Evolutionary conservation across 2,113 vertebrate species (phyloP), one percentile per base, ranked within the genome.

Genomic region (Thryonomys swinderianus): DNA sequence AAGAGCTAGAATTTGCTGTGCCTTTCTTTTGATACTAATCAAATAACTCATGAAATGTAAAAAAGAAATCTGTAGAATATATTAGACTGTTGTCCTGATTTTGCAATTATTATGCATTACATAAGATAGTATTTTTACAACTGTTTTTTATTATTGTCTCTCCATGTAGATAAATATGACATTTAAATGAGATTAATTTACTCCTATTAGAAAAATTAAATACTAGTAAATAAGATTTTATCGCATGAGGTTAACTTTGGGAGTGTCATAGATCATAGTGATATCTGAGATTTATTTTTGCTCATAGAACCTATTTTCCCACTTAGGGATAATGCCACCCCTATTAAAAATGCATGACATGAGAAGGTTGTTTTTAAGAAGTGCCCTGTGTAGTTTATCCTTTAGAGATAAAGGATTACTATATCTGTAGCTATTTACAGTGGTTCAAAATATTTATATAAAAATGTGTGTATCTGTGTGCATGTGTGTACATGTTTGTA

Each of bases 51-150:
- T 79, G 2, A 85, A 84, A 34, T 79, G 4, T 57, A 10, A 62
- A 62, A 34, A 73, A 82, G 71, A 30, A 55, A 30, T 32, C 42
- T 76, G 37, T 32, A 67, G 34, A 61, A 81, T n/a, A 12, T 55
- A 88, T 67, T 85, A 88, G 64, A 20, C 25, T 57, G 71, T n/a
- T 93, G 3, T 96, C 30, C 59, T 92, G 48, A 69, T 91, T 95
- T 92, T 59, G 32, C 64, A 21, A 88, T 78, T 84, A 53, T 53
- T 73, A 20, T 37, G 30, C 51, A 89, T 88, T 89, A 78, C 55
- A 53, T 53, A 93, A 37, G n/a, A 55, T 9, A 62, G 21, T 67
- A 27, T 42, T 59, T n/a, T 74, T 20, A 59, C 25, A 81, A 69
- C 4, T 55, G 2, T 51, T 66, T 91, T 71, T 32, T n/a, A 76